Conservation (phyloP, 2,888 invertebrate species). For the Gymnocheta viridis region DNA sequence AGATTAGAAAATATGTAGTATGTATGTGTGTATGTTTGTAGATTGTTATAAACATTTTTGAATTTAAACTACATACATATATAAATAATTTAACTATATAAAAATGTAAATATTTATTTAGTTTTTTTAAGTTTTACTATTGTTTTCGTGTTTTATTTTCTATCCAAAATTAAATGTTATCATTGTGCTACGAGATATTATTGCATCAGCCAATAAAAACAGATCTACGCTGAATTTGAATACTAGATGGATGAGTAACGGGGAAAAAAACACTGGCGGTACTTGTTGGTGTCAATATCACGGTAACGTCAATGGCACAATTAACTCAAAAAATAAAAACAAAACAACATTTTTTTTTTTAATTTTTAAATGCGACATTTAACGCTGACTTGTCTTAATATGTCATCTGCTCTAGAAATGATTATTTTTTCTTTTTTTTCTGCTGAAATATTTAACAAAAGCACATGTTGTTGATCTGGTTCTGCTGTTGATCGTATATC, state of each 20-base stretch:
- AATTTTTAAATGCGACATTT: constrained; percentile 32
- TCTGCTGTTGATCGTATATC: too few species aligned
- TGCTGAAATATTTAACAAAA: not conserved
- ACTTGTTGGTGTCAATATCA: constrained; percentile 57
- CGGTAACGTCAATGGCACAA: constrained; percentile 38
- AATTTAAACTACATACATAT: not conserved
- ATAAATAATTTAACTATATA: not conserved
- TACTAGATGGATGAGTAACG: constrained; percentile 19
- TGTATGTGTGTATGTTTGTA: too few species aligned
- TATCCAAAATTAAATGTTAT: constrained; percentile 20
- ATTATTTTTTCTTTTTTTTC: not conserved
- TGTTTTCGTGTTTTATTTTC: not conserved
- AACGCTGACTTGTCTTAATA: constrained; percentile 2
- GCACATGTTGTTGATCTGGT: constrained; percentile 15
- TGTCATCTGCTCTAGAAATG: not conserved
- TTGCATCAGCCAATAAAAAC: constrained; percentile 54
- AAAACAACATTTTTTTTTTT: not conserved
- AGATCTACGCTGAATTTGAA: constrained; percentile 3
- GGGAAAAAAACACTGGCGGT: constrained; percentile 17
- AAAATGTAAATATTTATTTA: not conserved
- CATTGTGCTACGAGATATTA: constrained; percentile 26
- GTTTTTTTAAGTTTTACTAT: not conserved
- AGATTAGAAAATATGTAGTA: too few species aligned
- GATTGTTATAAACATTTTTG: too few species aligned
- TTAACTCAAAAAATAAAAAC: constrained; percentile 18